A percentile compares a stretch with the other conserved stretches of the same genome.
These are phyloP conservation scores for Salvelinus alpinus DNA, from an alignment of 2,113 vertebrate species.

Conservation along the genomic window DNA sequence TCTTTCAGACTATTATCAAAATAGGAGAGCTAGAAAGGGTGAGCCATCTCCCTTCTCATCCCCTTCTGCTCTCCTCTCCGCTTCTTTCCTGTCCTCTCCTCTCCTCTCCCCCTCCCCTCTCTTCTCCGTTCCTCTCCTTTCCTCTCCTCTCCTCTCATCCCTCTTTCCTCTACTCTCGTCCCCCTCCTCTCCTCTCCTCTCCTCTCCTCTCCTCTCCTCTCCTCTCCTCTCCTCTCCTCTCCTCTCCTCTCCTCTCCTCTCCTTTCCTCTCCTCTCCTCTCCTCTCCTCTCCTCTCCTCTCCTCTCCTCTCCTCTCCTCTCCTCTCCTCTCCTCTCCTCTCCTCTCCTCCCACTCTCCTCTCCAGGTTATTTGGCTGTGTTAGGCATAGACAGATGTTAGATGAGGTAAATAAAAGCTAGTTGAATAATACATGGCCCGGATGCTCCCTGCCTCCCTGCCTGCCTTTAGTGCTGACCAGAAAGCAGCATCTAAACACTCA, in stretches of 20 bases:
- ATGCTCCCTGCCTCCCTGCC: conserved; percentile 40
- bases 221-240: not conserved
- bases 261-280: not conserved
- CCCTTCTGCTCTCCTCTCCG: not conserved
- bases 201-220: not conserved
- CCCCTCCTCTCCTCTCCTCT: not conserved
- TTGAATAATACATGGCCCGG: conserved; percentile 61
- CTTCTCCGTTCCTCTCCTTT: too few relatives aligned
- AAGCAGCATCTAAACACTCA: not conserved
- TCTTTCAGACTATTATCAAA: too few relatives aligned
- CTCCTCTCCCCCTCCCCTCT: too few relatives aligned
- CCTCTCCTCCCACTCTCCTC: not conserved
- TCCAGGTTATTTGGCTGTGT: conserved; percentile 25
- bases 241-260: not conserved
- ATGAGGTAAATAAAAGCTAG: conserved; percentile 61
- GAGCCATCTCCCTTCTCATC: too few relatives aligned
- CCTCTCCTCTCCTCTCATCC: not conserved
- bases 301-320: not conserved
- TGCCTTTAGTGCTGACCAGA: conserved; percentile 32
- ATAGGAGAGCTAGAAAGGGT: too few relatives aligned
- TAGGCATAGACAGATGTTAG: conserved; percentile 48
- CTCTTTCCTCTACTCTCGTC: not conserved
- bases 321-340: too few relatives aligned
- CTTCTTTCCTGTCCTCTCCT: not conserved
- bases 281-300: not conserved